Conservation (phyloP, 35 echinoderm and acorn worm species). For the Strongylocentrotus purpuratus region DNA sequence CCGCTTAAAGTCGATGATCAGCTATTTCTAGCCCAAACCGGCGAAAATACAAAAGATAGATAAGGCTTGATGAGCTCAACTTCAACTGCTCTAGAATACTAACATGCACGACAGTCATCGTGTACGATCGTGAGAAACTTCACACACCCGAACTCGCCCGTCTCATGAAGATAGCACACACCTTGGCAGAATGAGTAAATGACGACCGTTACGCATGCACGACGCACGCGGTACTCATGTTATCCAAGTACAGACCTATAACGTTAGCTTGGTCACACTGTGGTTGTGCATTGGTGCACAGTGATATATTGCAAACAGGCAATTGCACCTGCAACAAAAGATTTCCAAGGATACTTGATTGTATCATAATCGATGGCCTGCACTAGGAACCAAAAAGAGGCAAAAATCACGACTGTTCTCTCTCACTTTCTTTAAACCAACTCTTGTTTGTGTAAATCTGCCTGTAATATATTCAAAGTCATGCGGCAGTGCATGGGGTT, state of each 20-base stretch:
- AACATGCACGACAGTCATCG: too few relatives aligned
- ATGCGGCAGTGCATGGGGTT: too few relatives aligned
- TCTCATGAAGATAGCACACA: neutral
- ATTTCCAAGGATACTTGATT: neutral
- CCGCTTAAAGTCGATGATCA: neutral
- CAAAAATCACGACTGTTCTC: neutral
- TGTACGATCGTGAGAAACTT: neutral
- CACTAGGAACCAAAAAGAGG: neutral
- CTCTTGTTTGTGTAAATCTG: neutral
- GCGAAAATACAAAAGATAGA: neutral
- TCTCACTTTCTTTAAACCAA: neutral
- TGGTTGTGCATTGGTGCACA: neutral
- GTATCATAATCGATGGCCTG: neutral
- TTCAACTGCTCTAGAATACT: too few relatives aligned
- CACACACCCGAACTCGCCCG: neutral
- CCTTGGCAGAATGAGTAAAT: neutral
- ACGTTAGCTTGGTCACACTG: neutral
- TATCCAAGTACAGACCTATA: neutral
- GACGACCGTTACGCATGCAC: neutral
- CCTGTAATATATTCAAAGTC: too few relatives aligned
- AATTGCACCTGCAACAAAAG: conserved; percentile 1
- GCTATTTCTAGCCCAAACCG: neutral
- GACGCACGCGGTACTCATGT: neutral
- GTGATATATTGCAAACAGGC: neutral
- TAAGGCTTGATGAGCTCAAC: too few relatives aligned